Conservation (phyloP, 2,113 vertebrate species). For the Cathartes aura region DNA sequence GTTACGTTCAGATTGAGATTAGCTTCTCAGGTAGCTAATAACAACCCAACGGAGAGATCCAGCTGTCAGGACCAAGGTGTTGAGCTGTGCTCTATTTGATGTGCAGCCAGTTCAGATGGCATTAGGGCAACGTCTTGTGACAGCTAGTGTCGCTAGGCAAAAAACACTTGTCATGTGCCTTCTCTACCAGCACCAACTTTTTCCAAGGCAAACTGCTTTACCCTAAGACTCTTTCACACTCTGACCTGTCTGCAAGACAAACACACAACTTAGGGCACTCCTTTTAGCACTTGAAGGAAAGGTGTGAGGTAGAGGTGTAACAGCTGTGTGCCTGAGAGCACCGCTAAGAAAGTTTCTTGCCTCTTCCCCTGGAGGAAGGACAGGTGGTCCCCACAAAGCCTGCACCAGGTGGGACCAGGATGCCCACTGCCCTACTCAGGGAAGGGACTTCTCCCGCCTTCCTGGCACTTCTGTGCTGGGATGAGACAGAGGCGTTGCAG, state of each 20-base stretch:
- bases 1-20: background rate
- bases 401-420: background rate
- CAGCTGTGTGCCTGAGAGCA: background rate
- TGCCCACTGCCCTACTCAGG: background rate
- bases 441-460: background rate
- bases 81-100: background rate
- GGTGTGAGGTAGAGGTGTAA: background rate
- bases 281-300: background rate
- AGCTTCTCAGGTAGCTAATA: background rate
- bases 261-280: background rate
- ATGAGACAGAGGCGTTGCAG: background rate
- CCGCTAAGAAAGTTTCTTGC: background rate
- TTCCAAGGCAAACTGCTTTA: background rate
- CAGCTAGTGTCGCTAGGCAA: background rate
- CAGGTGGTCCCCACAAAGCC: background rate
- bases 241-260: background rate
- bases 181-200: background rate
- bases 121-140: background rate
- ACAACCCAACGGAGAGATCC: background rate
- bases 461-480: accelerated
- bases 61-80: background rate
- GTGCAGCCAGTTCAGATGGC: background rate
- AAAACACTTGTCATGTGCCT: background rate
- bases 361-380: background rate
- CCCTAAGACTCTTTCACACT: background rate